Evolutionary conservation across 2,113 vertebrate species (phyloP), one percentile per base, ranked within the genome.

Genomic region (Aleadryas rufinucha): DNA sequence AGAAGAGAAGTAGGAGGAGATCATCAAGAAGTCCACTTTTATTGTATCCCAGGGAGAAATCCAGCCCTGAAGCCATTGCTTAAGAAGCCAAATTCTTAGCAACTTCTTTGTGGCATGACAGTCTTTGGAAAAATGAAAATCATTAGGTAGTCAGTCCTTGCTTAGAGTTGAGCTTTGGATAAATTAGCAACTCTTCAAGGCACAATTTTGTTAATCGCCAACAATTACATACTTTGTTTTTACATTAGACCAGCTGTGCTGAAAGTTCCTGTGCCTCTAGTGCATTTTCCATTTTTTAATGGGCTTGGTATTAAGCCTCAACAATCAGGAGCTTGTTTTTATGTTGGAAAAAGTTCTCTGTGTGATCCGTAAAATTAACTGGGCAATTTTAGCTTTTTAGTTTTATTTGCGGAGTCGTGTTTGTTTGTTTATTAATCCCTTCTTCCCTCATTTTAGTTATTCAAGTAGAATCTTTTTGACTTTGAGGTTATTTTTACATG

Each of bases 241-340:
- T 94, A 57, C 64, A n/a, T 84, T 95, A 95, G 60, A 94, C 93
- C 97, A 97, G 95, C 96, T 97, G 96, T 91, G 96, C 89, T 93
- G 42, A 80, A 88, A 90, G 79, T 89, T 96, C 57, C 88, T 87
- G 35, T 87, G 83, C 84, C 84, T 85, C 89, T 93, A 68, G 82
- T 84, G 65, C 78, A 17, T 96, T 93, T 95, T 91, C 60, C 90
- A 84, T 84, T 94, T 86, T 93, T 96, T 93, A 88, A 91, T 91
- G 85, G 64, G 79, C 89, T 96, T 95, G 93, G 64, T 96, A 87
- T 87, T 96, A 82, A 97, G 93, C 77, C 76, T 91, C 86, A 94
- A 98, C 95, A 97, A 97, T 97, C 95, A 91, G 90, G 87, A 97
- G 93, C 87, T 97, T 97, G 96, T 97, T 97, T 89, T 96, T 92